Evolutionary conservation across 2,113 vertebrate genomes (phyloP).

Genomic region (Bostrychus sinensis): DNA sequence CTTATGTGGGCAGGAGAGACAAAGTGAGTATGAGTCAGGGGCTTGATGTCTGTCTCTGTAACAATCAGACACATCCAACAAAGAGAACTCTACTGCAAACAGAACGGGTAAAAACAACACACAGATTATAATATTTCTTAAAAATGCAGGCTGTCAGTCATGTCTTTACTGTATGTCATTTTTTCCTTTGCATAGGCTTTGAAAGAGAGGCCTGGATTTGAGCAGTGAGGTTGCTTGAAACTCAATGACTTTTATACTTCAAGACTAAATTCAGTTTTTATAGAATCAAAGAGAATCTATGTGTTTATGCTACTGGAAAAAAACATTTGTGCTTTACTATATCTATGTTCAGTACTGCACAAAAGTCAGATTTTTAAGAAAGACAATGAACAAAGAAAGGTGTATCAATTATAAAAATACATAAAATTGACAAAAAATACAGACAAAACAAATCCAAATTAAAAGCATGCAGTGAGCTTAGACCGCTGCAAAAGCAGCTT

Average conservation of each 20-base stretch:
- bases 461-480: too few relatives aligned
- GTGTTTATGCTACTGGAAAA: too few relatives aligned
- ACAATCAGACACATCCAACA: constrained; percentile 30
- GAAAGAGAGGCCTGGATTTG: background rate
- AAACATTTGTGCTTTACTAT: too few relatives aligned
- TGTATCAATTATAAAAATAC: too few relatives aligned
- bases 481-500: too few relatives aligned
- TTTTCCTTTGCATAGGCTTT: background rate
- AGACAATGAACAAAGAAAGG: too few relatives aligned
- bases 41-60: constrained; percentile 30
- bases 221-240: background rate
- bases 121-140: constrained; percentile 21
- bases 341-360: too few relatives aligned
- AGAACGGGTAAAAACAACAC: constrained; percentile 28
- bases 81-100: constrained; percentile 33
- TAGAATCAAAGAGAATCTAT: background rate
- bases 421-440: too few relatives aligned
- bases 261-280: background rate
- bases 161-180: background rate
- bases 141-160: constrained; percentile 21
- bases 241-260: background rate
- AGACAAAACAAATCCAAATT: too few relatives aligned
- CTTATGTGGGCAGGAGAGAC: constrained; percentile 15
- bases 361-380: too few relatives aligned
- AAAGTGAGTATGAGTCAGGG: background rate